Evolutionary conservation across 2,888 invertebrate genomes (phyloP).

Genomic region (Glaucopsyche alexis): DNA sequence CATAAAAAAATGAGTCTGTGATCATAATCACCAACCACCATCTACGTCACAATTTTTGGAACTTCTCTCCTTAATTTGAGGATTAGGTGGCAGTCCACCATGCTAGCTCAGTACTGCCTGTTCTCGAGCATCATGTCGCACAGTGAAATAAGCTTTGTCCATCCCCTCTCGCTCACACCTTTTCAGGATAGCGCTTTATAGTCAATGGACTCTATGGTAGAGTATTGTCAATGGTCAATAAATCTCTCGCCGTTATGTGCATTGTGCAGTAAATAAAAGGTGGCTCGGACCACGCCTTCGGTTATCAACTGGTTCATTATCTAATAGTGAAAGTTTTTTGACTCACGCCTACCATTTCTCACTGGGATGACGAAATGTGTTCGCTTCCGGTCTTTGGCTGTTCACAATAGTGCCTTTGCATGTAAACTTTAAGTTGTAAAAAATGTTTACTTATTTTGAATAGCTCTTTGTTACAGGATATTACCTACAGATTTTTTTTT

Average conservation of each 20-base stretch:
- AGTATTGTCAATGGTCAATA: background rate
- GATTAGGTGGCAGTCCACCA: too few species aligned
- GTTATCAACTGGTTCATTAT: constrained; percentile 44
- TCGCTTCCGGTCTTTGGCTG: constrained; percentile 14
- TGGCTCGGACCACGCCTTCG: constrained; percentile 28
- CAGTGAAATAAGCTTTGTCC: background rate
- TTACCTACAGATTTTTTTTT: too few species aligned
- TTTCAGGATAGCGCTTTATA: background rate
- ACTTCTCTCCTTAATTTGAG: too few species aligned
- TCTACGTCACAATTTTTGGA: background rate
- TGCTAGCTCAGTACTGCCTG: too few species aligned
- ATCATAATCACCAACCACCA: background rate
- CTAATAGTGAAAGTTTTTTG: constrained; percentile 44
- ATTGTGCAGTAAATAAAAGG: constrained; percentile 20
- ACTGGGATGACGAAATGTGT: constrained; percentile 26
- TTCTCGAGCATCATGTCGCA: too few species aligned
- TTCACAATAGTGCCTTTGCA: constrained; percentile 8
- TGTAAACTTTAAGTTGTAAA: constrained; percentile 14
- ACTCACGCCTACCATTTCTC: constrained; percentile 30
- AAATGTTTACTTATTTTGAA: background rate
- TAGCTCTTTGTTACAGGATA: background rate
- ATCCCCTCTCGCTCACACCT: background rate
- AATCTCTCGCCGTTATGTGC: constrained; percentile 3
- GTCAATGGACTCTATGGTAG: background rate
- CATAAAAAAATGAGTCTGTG: background rate